These are phyloP conservation scores for rat (Rattus norvegicus) DNA, from an alignment of 2,113 vertebrate genomes.

Conservation along the genomic window DNA sequence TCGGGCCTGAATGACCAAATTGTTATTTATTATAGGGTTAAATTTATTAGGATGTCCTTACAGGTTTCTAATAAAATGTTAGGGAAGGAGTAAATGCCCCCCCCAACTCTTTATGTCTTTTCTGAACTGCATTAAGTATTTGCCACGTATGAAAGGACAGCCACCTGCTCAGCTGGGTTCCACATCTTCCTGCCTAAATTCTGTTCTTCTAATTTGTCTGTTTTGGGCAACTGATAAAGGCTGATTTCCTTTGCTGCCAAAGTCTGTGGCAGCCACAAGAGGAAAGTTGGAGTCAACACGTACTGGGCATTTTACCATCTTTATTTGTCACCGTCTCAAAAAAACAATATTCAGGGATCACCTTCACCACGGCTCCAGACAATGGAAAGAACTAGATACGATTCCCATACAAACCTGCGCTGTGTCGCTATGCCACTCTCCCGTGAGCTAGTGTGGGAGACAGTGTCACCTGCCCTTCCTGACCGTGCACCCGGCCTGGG, in stretches of 20 bases:
- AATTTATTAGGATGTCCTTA: background rate
- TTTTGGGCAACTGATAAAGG: conserved; percentile 62
- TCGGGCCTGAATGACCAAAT: background rate
- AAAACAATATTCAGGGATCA: conserved; percentile 51
- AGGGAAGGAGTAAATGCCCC: background rate
- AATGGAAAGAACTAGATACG: background rate
- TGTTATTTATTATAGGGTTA: background rate
- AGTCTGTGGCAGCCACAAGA: background rate
- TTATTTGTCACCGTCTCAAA: conserved; percentile 37
- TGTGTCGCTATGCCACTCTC: background rate
- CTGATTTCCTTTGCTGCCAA: conserved; percentile 56
- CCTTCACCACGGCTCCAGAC: background rate
- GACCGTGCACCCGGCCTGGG: conserved; percentile 18
- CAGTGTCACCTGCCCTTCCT: conserved; percentile 38
- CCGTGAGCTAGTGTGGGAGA: background rate
- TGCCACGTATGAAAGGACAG: background rate
- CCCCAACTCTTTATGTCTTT: background rate
- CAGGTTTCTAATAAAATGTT: background rate
- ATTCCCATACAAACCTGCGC: background rate
- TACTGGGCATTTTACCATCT: conserved; percentile 43
- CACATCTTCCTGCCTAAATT: background rate
- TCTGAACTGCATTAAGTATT: background rate
- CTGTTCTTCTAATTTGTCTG: conserved; percentile 46
- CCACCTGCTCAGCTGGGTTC: conserved; percentile 33
- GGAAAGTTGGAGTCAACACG: conserved; percentile 12